Evolutionary conservation across 2,888 invertebrate species (phyloP).

Genomic region (Neelides folsomi): DNA sequence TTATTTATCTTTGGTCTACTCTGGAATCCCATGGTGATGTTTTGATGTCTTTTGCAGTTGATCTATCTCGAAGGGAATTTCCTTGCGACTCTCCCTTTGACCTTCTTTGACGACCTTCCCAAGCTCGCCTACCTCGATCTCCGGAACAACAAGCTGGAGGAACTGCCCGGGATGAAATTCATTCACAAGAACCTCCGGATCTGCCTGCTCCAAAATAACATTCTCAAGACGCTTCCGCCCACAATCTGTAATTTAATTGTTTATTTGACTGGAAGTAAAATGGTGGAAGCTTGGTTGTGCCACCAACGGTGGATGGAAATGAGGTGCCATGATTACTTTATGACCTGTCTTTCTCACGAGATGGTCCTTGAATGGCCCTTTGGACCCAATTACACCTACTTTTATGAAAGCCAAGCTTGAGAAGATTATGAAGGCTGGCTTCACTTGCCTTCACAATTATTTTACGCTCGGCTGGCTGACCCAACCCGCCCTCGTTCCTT

Average conservation of each 20-base stretch:
- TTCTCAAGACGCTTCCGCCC: slow-evolving; percentile 14
- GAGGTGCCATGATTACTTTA: too few relatives aligned
- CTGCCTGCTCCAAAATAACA: slow-evolving; percentile 20
- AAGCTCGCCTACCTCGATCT: slow-evolving; percentile 20
- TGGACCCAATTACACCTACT: too few relatives aligned
- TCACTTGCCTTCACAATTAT: too few relatives aligned
- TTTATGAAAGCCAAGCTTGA: too few relatives aligned
- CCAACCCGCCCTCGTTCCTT: too few relatives aligned
- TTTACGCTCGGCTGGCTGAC: too few relatives aligned
- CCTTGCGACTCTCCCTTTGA: slow-evolving; percentile 12
- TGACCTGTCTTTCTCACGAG: too few relatives aligned
- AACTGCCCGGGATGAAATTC: slow-evolving; percentile 11
- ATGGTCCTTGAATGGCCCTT: too few relatives aligned
- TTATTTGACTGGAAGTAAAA: not conserved
- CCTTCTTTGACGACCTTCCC: slow-evolving; percentile 24
- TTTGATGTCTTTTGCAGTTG: slow-evolving; percentile 8
- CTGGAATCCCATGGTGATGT: not conserved
- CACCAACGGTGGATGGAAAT: too few relatives aligned
- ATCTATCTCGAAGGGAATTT: slow-evolving; percentile 17
- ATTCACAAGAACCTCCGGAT: slow-evolving; percentile 15
- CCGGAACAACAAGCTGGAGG: slow-evolving; percentile 13
- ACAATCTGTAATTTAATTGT: slow-evolving; percentile 14
- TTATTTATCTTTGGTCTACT: not conserved
- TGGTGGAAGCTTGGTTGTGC: too few relatives aligned
- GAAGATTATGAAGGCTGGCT: too few relatives aligned